Conservation (phyloP, 1,140 invertebrate genomes). For the Episyrphus balteatus region DNA sequence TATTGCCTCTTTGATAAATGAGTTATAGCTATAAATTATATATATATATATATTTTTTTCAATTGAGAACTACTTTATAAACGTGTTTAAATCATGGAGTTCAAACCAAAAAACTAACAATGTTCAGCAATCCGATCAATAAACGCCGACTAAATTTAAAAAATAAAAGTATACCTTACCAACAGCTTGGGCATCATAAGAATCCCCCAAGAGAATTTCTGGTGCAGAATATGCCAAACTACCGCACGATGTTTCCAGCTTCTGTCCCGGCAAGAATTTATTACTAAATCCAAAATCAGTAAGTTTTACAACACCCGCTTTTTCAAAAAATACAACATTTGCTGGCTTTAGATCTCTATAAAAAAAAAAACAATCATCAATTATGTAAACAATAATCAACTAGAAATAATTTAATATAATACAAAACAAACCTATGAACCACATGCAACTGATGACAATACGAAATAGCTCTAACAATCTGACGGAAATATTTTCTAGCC, state of each 20-base stretch:
- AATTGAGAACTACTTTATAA: too few relatives aligned
- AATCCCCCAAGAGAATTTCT: slow-evolving; percentile 94
- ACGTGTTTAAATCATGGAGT: too few relatives aligned
- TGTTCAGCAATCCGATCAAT: neutral
- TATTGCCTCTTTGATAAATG: too few relatives aligned
- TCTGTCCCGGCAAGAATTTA: slow-evolving; percentile 93
- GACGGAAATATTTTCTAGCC: slow-evolving; percentile 86
- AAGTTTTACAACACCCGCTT: slow-evolving; percentile 91
- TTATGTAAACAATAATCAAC: neutral
- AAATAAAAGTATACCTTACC: slow-evolving; percentile 44
- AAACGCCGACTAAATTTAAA: neutral
- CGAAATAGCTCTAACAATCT: slow-evolving; percentile 94
- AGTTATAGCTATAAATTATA: too few relatives aligned
- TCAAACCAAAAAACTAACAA: too few relatives aligned
- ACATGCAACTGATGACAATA: slow-evolving; percentile 93
- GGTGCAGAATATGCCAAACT: slow-evolving; percentile 98
- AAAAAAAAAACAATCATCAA: slow-evolving; percentile 25
- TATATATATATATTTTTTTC: too few relatives aligned
- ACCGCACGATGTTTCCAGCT: slow-evolving; percentile 97
- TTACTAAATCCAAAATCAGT: slow-evolving; percentile 99
- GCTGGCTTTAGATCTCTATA: slow-evolving; percentile 97
- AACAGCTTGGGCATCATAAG: slow-evolving; percentile 87
- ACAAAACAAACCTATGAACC: slow-evolving; percentile 57
- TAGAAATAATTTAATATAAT: neutral
- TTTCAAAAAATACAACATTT: slow-evolving; percentile 98